A percentile compares a stretch with the other conserved stretches of the same genome.
These are phyloP conservation scores for Papilio elwesi DNA, from an alignment of 2,888 invertebrate genomes.

Conservation along the genomic window DNA sequence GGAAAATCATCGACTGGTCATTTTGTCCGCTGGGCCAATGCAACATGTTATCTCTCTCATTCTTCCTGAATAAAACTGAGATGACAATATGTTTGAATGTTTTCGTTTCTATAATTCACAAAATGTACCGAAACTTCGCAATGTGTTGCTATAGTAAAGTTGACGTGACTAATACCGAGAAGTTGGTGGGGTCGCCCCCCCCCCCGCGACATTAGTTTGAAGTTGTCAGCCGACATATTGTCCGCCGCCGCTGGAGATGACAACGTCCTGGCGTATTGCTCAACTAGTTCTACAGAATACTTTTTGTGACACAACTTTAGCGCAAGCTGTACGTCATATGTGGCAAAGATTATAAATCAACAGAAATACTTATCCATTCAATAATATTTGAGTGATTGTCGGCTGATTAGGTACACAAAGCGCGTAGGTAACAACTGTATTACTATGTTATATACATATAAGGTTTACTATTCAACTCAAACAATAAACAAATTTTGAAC, in stretches of 20 bases:
- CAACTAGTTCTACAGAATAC: background rate
- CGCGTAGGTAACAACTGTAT: no score
- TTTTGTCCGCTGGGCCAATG: no score
- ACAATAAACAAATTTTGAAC: no score
- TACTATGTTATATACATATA: no score
- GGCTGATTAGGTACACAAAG: no score
- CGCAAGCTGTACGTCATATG: background rate
- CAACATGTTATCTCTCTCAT: no score
- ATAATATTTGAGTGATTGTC: background rate
- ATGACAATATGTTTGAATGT: no score
- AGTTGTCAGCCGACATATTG: constrained; percentile 10
- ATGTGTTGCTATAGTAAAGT: constrained; percentile 7
- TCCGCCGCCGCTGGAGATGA: background rate
- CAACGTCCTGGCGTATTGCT: background rate
- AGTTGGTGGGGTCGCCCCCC: background rate
- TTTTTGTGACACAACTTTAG: constrained; percentile 18
- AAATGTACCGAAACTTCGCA: background rate
- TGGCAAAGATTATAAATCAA: no score
- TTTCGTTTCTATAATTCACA: no score
- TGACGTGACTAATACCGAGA: background rate
- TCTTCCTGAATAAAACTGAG: no score
- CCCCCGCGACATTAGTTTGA: background rate
- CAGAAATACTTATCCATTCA: background rate
- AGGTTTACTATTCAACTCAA: no score
- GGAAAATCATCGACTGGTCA: no score